phyloP scores from a whole-genome alignment of 1,140 invertebrate species.

The Hormaphis cornu region DNA sequence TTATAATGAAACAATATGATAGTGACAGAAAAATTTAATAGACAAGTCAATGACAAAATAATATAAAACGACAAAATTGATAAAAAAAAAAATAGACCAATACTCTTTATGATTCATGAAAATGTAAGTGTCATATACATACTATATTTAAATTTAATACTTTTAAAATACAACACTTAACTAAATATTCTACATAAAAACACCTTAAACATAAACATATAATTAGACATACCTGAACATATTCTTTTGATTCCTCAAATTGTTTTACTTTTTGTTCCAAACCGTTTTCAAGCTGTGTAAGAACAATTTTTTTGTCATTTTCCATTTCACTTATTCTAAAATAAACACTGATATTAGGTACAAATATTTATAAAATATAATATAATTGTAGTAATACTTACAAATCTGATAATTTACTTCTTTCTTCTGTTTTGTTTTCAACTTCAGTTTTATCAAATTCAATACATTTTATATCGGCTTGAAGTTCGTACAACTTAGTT shows the following conservation, averaged over 20 bases:
- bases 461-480: slow-evolving; percentile 11
- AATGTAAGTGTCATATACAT: no score
- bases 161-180: no score
- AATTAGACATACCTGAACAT: not conserved
- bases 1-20: no score
- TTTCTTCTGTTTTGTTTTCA: not conserved
- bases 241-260: not conserved
- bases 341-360: not conserved
- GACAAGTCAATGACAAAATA: no score
- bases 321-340: slow-evolving; percentile 11
- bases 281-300: not conserved
- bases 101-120: no score
- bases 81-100: no score
- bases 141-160: no score
- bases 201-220: no score
- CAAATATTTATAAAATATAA: not conserved
- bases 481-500: slow-evolving; percentile 8
- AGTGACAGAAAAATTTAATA: no score
- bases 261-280: not conserved
- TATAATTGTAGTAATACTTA: not conserved
- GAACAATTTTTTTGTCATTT: not conserved
- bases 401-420: not conserved
- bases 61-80: no score
- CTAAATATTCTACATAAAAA: no score
- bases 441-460: not conserved